These are phyloP conservation scores for Bombus huntii DNA, from an alignment of 1,140 invertebrate species.

Conservation along the genomic window DNA sequence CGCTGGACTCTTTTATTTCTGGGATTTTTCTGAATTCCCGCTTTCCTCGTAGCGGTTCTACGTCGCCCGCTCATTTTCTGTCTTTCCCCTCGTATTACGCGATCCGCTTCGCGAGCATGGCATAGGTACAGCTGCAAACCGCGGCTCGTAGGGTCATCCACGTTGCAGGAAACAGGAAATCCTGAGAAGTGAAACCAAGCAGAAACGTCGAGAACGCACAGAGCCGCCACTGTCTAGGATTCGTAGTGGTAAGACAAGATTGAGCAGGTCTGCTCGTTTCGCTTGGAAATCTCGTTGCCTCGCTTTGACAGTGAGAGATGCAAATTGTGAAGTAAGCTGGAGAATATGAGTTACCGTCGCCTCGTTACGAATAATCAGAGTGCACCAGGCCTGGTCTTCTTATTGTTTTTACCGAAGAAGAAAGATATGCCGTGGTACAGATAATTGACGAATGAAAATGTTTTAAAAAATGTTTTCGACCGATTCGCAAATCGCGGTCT, in stretches of 20 bases:
- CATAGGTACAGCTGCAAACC: slow-evolving; percentile 35
- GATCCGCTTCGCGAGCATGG: slow-evolving; percentile 42
- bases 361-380: background rate
- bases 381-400: too few relatives aligned
- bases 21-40: background rate
- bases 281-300: slow-evolving; percentile 12
- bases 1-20: background rate
- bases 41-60: slow-evolving; percentile 7
- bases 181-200: slow-evolving; percentile 76
- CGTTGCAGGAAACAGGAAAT: slow-evolving; percentile 79
- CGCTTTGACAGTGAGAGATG: slow-evolving; percentile 43
- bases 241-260: slow-evolving; percentile 62
- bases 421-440: background rate
- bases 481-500: too few relatives aligned
- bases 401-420: background rate
- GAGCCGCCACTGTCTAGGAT: slow-evolving; percentile 73
- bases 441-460: background rate
- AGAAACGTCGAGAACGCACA: slow-evolving; percentile 74
- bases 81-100: slow-evolving; percentile 47
- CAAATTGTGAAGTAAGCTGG: slow-evolving; percentile 26
- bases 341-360: background rate
- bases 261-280: slow-evolving; percentile 44
- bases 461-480: background rate
- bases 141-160: slow-evolving; percentile 69
- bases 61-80: slow-evolving; percentile 21